A percentile compares a stretch with the other conserved stretches of the same genome.
Evolutionary conservation across 2,797 vertebrate genomes (phyloP).

Genomic region (Thunnus albacares): DNA sequence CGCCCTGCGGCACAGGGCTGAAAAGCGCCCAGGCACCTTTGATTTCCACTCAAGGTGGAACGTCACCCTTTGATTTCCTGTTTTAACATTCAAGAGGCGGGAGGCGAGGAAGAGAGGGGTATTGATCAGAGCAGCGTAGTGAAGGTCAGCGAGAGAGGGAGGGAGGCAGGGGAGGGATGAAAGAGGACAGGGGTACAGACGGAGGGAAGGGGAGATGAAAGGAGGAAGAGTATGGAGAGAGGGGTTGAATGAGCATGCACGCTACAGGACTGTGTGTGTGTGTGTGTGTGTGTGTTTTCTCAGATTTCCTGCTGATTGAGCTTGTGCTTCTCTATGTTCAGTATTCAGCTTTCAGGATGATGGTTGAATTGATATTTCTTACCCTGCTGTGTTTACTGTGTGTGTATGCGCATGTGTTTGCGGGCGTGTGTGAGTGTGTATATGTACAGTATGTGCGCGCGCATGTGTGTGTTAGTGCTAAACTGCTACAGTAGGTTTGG

Average conservation of each 20-base stretch:
- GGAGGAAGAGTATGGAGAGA: conserved; percentile 75
- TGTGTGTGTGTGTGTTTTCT: conserved; percentile 52
- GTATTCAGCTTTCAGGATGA: conserved; percentile 80
- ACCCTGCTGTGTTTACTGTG: conserved; percentile 70
- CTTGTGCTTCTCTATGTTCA: conserved; percentile 81
- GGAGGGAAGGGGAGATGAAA: conserved; percentile 76
- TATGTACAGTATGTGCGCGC: conserved; percentile 5
- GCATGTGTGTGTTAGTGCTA: conserved; percentile 39
- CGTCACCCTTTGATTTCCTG: conserved; percentile 97
- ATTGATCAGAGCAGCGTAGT: conserved; percentile 92
- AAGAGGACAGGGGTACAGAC: conserved; percentile 72
- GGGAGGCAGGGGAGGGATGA: conserved; percentile 70
- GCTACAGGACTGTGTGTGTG: conserved; percentile 60
- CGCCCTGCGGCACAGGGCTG: conserved; percentile 78
- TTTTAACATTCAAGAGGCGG: conserved; percentile 89
- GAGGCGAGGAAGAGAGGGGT: conserved; percentile 90
- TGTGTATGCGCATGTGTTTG: conserved; percentile 44
- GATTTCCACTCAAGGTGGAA: conserved; percentile 97
- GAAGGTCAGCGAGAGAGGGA: conserved; percentile 89
- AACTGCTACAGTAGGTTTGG: conserved; percentile 59
- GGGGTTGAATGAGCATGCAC: conserved; percentile 74
- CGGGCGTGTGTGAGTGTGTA: conserved; percentile 13
- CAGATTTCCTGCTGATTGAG: conserved; percentile 79
- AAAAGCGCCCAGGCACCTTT: conserved; percentile 92
- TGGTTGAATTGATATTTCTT: conserved; percentile 81